These are phyloP conservation scores for Hofmannophila pseudospretella DNA, from an alignment of 2,888 invertebrate genomes.

Conservation along the genomic window DNA sequence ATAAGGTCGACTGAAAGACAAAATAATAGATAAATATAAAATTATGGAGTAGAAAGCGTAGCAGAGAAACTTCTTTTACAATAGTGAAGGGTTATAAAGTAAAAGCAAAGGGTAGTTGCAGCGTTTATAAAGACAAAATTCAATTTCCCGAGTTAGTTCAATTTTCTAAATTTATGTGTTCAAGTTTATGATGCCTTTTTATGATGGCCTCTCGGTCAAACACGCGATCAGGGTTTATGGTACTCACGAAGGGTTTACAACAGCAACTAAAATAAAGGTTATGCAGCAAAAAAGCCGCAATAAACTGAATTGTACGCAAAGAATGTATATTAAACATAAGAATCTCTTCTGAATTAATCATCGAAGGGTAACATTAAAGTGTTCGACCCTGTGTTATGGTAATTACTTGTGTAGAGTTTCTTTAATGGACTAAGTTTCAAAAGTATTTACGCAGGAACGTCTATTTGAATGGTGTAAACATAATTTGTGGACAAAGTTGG, in stretches of 20 bases:
- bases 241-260: conserved; percentile 57
- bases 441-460: conserved; percentile 64
- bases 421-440: conserved; percentile 66
- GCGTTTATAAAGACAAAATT: conserved; percentile 34
- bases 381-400: conserved; percentile 55
- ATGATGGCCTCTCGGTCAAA: conserved; percentile 66
- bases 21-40: no score
- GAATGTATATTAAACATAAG: conserved; percentile 1
- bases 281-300: conserved; percentile 23
- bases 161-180: conserved; percentile 64
- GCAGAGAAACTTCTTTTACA: no score
- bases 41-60: no score
- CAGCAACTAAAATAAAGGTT: conserved; percentile 48
- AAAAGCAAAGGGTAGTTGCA: no score
- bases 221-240: conserved; percentile 64
- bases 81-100: no score
- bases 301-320: conserved; percentile 12
- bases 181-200: conserved; percentile 65
- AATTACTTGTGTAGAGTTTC: conserved; percentile 61
- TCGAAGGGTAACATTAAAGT: conserved; percentile 46
- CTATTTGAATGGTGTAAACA: conserved; percentile 70
- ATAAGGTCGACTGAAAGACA: no score
- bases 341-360: conserved; percentile 31
- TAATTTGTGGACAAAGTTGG: conserved; percentile 70
- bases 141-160: conserved; percentile 47